phyloP scores from a whole-genome alignment of 2,113 vertebrate species.

The Saccopteryx bilineata region DNA sequence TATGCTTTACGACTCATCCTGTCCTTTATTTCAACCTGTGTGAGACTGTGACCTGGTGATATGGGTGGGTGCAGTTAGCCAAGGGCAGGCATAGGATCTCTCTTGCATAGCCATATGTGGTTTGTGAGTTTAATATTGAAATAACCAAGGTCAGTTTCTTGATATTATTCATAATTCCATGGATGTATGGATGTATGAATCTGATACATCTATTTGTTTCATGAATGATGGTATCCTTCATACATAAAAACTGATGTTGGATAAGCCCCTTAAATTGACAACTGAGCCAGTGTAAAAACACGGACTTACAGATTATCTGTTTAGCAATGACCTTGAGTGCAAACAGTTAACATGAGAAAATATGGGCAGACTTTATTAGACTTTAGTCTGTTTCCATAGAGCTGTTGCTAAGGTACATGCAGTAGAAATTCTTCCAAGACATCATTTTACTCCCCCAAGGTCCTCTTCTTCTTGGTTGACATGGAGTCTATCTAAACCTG shows the following conservation, averaged over 20 bases:
- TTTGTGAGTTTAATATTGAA: constrained; percentile 44
- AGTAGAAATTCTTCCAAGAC: constrained; percentile 67
- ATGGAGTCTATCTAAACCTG: constrained; percentile 29
- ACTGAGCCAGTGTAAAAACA: not conserved
- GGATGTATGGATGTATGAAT: not conserved
- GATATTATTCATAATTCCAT: constrained; percentile 35
- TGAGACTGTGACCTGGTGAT: not conserved
- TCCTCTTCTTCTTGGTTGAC: constrained; percentile 49
- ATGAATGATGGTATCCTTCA: constrained; percentile 31
- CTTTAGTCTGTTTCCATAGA: constrained; percentile 67
- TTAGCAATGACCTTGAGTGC: constrained; percentile 71
- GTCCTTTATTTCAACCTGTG: constrained; percentile 34
- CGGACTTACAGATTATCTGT: not conserved
- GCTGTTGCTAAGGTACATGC: constrained; percentile 47
- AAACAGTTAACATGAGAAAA: constrained; percentile 63
- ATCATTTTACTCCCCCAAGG: constrained; percentile 41
- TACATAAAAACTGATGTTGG: not conserved
- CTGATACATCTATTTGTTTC: not conserved
- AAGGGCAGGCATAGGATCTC: not conserved
- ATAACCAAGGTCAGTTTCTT: constrained; percentile 41
- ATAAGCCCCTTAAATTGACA: not conserved
- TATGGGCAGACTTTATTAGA: constrained; percentile 43
- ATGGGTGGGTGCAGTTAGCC: not conserved
- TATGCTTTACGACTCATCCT: not conserved
- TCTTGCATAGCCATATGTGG: not conserved